Percentiles rank a stretch among this genome's conserved stretches.
phyloP scores from a whole-genome alignment of 2,797 vertebrate species.

The Mormyrus hasselquistii region DNA sequence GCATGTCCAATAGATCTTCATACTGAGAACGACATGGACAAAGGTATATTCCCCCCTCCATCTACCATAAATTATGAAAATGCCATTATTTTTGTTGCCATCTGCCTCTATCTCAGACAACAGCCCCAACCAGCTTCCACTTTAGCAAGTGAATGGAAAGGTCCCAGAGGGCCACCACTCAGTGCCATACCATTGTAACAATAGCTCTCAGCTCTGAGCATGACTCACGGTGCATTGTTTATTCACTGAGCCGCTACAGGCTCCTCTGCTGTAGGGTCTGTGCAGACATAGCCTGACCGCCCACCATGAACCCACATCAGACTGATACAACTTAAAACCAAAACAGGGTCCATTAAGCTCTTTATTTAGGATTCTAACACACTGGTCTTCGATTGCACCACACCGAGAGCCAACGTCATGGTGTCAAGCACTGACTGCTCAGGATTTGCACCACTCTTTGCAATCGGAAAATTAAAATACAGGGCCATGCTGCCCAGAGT shows the following conservation, averaged over 20 bases:
- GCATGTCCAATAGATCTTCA: background rate
- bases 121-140: background rate
- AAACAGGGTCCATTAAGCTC: background rate
- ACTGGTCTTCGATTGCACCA: background rate
- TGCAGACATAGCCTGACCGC: background rate
- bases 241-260: background rate
- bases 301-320: background rate
- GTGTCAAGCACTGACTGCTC: background rate
- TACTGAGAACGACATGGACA: background rate
- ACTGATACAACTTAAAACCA: background rate
- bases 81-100: background rate
- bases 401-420: background rate
- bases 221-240: conserved; percentile 7
- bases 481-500: conserved; percentile 14
- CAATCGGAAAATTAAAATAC: conserved; percentile 17
- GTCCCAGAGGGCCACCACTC: background rate
- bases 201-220: background rate
- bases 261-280: background rate
- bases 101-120: background rate
- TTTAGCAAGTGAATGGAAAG: background rate
- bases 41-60: background rate
- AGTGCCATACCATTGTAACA: background rate
- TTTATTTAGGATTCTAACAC: background rate
- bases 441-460: background rate
- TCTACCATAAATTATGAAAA: background rate